These are phyloP conservation scores for Lydus trimaculatus DNA, from an alignment of 2,888 invertebrate genomes.

Conservation along the genomic window DNA sequence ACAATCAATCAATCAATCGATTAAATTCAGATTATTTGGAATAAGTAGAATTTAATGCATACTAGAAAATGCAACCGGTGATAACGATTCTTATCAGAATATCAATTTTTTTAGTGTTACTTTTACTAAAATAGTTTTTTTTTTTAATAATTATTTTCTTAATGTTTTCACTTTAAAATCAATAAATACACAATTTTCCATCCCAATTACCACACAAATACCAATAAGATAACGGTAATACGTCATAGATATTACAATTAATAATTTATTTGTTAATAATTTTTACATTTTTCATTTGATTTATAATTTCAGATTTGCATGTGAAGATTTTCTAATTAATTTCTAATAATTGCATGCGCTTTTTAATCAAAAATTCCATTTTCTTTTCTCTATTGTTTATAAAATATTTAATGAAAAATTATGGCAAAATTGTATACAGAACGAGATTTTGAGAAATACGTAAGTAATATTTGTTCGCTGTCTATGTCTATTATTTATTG, in stretches of 20 bases:
- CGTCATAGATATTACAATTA: not conserved
- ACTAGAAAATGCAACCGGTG: no score
- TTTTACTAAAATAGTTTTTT: no score
- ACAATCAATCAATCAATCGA: no score
- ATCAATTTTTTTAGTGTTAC: no score
- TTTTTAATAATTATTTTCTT: no score
- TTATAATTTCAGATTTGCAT: conserved; percentile 55
- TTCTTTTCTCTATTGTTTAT: not conserved
- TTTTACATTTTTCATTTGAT: not conserved
- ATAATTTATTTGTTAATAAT: not conserved
- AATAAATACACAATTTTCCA: not conserved
- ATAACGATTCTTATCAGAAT: no score
- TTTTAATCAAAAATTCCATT: conserved; percentile 30
- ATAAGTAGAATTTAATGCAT: no score
- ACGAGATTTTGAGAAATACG: conserved; percentile 53
- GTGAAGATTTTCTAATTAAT: conserved; percentile 40
- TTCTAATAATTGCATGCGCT: conserved; percentile 39
- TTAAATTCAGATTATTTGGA: no score
- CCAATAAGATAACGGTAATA: not conserved
- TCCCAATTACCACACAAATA: not conserved
- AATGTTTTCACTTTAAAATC: not conserved
- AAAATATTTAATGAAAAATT: conserved; percentile 21
- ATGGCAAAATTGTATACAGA: conserved; percentile 50
- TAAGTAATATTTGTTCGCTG: conserved; percentile 45
- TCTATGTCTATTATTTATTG: not conserved